Base-by-base conservation (phyloP, 30 jellyfish, hydroid and myxozoan species). In the Aurelia sp. region DNA sequence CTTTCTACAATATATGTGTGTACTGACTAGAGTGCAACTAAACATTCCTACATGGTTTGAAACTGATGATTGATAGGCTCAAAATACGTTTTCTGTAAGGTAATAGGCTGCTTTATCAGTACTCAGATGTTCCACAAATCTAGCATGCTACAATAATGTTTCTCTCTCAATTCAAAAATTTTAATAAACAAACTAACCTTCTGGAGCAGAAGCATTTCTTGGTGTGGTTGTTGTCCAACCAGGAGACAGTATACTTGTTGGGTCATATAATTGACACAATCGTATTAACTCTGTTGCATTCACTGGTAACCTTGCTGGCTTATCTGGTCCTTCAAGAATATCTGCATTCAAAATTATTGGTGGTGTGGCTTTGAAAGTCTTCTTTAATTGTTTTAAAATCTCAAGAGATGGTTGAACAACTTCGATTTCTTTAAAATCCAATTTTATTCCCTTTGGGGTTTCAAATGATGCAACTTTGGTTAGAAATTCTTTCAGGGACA, bases 341-440 rank as follows among this genome's bases (percentile, higher is more conserved):
- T 94, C 97, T 23, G 99, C 99, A 84, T 94, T 94, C 31, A 89
- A 75, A 20, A 94, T 31, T 16, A 94, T 73, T 11, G 96, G 96
- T 19, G 89, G 93, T 3, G 52, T 37, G 3, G 3, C 33, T 5
- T 23, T 21, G 16, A 70, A 52, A 4, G 60, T 68, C n/a, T 62
- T 59, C 55, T 58, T 53, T 16, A 65, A n/a, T 40, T 83, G 40
- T 6, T 94, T 53, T 80, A 94, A 66, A 22, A 94, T 66, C 73
- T 72, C 72, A 72, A 94, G 69, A 11, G 99, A 89, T 59, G 99
- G 96, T 37, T 55, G 76, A 51, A 89, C 79, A 18, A 86, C 97
- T 71, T 71, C 85, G 19, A 78, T 60, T 70, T 89, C 91, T 73
- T 94, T 94, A 75, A 94, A 84, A 48, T 94, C 99, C 18, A 94